Conservation (phyloP, 1,140 invertebrate species). For the Zaprionus camerounensis region DNA sequence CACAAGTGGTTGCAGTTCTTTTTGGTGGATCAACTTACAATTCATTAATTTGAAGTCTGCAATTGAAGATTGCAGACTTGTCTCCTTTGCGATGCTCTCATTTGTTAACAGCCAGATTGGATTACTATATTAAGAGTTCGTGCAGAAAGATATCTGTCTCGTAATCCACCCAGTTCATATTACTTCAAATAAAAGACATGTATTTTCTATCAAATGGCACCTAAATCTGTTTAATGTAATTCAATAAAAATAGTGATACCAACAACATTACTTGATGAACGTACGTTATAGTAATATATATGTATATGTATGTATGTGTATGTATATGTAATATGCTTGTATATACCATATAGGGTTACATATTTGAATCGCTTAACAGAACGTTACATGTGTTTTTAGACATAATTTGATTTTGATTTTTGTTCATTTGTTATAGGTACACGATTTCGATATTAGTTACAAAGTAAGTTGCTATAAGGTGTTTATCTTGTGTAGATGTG, state of each 20-base stretch:
- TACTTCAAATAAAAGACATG: slow-evolving; percentile 25
- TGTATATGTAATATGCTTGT: slow-evolving; percentile 13
- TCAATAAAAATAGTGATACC: slow-evolving; percentile 44
- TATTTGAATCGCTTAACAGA: slow-evolving; percentile 11
- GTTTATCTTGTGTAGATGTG: slow-evolving; percentile 1
- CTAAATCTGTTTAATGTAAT: slow-evolving; percentile 55
- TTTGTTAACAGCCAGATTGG: too few relatives aligned
- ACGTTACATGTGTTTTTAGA: slow-evolving; percentile 11
- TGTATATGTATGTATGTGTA: slow-evolving; percentile 15
- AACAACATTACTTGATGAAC: slow-evolving; percentile 42
- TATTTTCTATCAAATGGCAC: slow-evolving; percentile 69
- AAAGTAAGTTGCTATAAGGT: slow-evolving; percentile 9
- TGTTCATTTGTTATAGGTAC: slow-evolving; percentile 68
- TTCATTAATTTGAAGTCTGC: too few relatives aligned
- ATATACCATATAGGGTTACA: background rate
- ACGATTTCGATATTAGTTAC: slow-evolving; percentile 58
- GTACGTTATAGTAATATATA: slow-evolving; percentile 15
- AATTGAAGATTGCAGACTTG: too few relatives aligned
- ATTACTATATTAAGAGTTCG: too few relatives aligned
- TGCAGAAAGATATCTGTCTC: too few relatives aligned
- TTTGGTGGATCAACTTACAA: background rate
- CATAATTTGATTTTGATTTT: slow-evolving; percentile 54
- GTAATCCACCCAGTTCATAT: background rate
- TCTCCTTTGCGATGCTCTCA: too few relatives aligned
- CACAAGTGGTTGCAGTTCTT: background rate